Percentiles rank a stretch among this genome's conserved stretches.
These are phyloP conservation scores for Adelosebastes latens DNA, from an alignment of 2,797 vertebrate genomes.

Conservation along the genomic window DNA sequence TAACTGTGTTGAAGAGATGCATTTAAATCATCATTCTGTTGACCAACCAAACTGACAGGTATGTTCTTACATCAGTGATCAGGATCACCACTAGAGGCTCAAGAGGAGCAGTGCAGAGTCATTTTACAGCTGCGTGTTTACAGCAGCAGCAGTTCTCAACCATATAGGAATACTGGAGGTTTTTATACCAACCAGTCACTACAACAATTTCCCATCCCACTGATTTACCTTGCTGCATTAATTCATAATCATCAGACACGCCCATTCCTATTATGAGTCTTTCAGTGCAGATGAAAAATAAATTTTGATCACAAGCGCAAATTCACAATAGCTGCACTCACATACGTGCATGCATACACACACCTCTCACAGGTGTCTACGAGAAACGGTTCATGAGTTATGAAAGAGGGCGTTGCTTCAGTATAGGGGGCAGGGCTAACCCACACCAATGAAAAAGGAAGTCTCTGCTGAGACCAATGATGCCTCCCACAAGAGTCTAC, in stretches of 20 bases:
- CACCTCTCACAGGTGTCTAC: no score
- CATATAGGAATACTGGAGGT: not conserved
- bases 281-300: not conserved
- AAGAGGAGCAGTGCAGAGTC: not conserved
- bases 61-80: not conserved
- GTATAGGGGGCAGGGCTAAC: no score
- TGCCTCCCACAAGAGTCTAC: no score
- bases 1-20: not conserved
- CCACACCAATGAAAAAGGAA: no score
- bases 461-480: no score
- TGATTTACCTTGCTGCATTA: not conserved
- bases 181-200: not conserved
- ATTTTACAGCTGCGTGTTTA: not conserved
- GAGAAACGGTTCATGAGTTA: no score
- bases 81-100: not conserved
- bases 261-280: not conserved
- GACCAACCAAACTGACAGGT: not conserved
- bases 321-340: no score
- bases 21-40: constrained; percentile 1
- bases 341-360: no score
- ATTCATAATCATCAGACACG: not conserved
- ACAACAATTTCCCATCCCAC: not conserved
- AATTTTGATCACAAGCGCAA: no score
- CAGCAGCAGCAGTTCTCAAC: not conserved
- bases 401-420: no score